These are phyloP conservation scores for Champsocephalus esox DNA, from an alignment of 2,797 vertebrate genomes.

Conservation along the genomic window DNA sequence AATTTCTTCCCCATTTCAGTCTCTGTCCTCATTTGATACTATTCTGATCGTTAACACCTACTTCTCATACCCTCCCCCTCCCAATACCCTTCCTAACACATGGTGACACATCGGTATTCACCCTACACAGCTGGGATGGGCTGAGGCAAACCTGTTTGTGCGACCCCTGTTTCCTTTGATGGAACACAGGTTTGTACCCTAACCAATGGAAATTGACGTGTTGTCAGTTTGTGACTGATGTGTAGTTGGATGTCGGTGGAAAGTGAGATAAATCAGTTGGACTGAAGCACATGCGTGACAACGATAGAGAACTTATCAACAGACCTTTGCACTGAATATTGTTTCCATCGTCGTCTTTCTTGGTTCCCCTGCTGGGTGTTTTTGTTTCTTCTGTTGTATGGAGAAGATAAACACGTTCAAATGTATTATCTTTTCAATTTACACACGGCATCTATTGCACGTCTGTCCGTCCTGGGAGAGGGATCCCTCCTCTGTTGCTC, in stretches of 20 bases:
- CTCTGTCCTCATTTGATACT: not conserved
- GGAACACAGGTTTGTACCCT: not conserved
- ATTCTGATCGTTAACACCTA: not conserved
- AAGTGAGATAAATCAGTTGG: slow-evolving; percentile 18
- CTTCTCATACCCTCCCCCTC: not conserved
- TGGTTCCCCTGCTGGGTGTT: not conserved
- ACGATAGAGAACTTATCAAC: slow-evolving; percentile 15
- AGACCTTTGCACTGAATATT: not conserved
- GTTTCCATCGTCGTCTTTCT: not conserved
- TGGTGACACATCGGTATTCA: not conserved
- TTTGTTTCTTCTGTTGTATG: not conserved
- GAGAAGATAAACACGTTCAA: not conserved
- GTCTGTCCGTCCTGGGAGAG: too few species aligned
- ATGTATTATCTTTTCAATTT: too few species aligned
- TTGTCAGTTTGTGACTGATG: slow-evolving; percentile 22
- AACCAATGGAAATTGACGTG: slow-evolving; percentile 31
- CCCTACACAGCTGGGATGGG: slow-evolving; percentile 21
- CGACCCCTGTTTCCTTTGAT: slow-evolving; percentile 24
- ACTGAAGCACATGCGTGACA: slow-evolving; percentile 13
- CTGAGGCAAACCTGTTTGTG: not conserved
- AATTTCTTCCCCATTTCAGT: not conserved
- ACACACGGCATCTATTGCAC: too few species aligned
- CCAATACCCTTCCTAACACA: not conserved
- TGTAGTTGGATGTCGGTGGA: not conserved
- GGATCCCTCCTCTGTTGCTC: too few species aligned